These are phyloP conservation scores for Agriopis marginaria DNA, from an alignment of 2,888 invertebrate genomes.

Conservation along the genomic window DNA sequence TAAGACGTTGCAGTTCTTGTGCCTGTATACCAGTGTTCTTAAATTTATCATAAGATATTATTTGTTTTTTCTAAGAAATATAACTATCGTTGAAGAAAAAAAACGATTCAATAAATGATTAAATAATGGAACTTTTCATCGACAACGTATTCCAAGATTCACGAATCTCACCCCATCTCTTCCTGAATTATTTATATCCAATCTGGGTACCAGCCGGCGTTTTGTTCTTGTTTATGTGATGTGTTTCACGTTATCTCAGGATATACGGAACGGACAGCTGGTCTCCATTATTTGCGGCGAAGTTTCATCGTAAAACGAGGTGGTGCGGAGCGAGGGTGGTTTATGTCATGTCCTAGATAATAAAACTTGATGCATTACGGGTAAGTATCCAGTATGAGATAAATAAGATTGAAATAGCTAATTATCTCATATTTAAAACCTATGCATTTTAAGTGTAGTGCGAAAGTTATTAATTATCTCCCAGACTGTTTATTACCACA, in stretches of 20 bases:
- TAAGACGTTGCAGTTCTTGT: no score
- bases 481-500: no score
- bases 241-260: constrained; percentile 42
- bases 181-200: constrained; percentile 60
- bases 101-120: no score
- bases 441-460: no score
- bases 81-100: no score
- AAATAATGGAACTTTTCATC: background rate
- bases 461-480: no score
- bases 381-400: no score
- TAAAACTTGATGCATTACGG: background rate
- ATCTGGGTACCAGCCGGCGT: constrained; percentile 48
- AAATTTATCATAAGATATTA: no score
- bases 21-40: no score
- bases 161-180: constrained; percentile 19
- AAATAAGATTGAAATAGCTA: no score
- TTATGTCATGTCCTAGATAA: background rate
- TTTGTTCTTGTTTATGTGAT: constrained; percentile 44
- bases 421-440: no score
- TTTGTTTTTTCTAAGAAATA: no score
- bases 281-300: constrained; percentile 13
- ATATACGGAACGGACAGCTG: constrained; percentile 31
- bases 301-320: constrained; percentile 6
- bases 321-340: background rate
- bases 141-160: constrained; percentile 1